Conservation (phyloP, 1,140 invertebrate species). For the Plutomurus gul region DNA sequence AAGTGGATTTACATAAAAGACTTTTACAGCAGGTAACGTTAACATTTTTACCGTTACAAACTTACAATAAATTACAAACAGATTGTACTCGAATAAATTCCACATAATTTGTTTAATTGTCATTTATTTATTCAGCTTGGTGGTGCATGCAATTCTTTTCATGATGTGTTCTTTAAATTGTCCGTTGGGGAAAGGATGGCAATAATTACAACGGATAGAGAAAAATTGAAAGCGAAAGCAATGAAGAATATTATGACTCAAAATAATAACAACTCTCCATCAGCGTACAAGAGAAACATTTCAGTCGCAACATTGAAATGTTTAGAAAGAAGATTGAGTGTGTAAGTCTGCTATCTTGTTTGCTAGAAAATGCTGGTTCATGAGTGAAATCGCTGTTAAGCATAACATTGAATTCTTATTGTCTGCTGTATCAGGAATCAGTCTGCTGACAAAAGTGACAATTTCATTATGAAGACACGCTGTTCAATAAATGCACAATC, state of each 20-base stretch:
- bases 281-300: conserved; percentile 33
- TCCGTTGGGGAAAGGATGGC: conserved; percentile 50
- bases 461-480: neutral
- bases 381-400: neutral
- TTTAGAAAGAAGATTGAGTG: conserved; percentile 38
- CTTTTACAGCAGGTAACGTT: conserved; percentile 48
- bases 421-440: neutral
- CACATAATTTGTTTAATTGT: too few species aligned
- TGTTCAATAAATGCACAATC: neutral
- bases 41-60: too few species aligned
- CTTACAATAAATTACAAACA: neutral
- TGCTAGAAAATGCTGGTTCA: neutral
- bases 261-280: neutral
- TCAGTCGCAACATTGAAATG: conserved; percentile 48
- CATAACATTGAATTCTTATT: neutral
- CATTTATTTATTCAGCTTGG: conserved; percentile 40
- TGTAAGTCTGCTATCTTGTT: neutral
- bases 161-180: conserved; percentile 52
- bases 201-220: conserved; percentile 51
- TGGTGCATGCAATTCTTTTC: conserved; percentile 49
- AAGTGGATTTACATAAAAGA: conserved; percentile 38
- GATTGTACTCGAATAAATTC: too few species aligned
- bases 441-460: neutral
- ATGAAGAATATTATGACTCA: neutral
- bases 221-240: conserved; percentile 46